A percentile compares a stretch with the other conserved stretches of the same genome.
These are phyloP conservation scores for Darevskia mixta DNA, from an alignment of 2,797 vertebrate genomes.

Conservation along the genomic window DNA sequence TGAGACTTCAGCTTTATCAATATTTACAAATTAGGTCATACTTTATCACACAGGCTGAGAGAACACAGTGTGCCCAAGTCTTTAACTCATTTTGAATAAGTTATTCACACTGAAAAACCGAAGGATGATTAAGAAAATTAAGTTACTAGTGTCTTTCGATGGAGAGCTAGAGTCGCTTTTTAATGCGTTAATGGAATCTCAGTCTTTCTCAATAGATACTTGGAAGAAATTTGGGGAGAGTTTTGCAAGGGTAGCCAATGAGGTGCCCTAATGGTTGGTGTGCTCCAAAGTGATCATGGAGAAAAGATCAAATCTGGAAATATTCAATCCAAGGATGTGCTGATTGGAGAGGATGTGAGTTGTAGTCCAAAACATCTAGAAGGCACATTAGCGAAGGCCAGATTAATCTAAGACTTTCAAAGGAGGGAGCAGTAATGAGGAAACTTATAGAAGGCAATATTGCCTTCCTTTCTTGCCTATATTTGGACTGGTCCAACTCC, in stretches of 20 bases:
- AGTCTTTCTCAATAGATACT: neutral
- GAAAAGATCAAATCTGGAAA: neutral
- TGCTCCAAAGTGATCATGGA: neutral
- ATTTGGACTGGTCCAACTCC: neutral
- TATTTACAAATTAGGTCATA: conserved; percentile 32
- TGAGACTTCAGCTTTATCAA: conserved; percentile 22
- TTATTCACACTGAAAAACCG: neutral
- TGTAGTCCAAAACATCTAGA: neutral
- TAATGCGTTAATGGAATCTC: neutral
- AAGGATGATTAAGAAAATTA: neutral
- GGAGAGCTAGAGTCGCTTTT: neutral
- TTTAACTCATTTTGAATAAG: conserved; percentile 7
- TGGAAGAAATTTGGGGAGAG: neutral
- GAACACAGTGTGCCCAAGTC: neutral
- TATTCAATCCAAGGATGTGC: neutral
- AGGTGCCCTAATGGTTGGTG: no score
- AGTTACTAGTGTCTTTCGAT: neutral
- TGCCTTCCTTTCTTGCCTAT: neutral
- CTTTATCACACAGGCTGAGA: conserved; percentile 13
- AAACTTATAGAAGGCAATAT: neutral
- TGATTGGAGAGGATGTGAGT: neutral
- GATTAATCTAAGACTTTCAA: neutral
- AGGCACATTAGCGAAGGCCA: no score
- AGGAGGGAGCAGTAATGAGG: neutral
- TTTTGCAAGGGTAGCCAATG: neutral